These are phyloP conservation scores for Lucinisca nassula DNA, from an alignment of 2,888 invertebrate species.

Conservation along the genomic window DNA sequence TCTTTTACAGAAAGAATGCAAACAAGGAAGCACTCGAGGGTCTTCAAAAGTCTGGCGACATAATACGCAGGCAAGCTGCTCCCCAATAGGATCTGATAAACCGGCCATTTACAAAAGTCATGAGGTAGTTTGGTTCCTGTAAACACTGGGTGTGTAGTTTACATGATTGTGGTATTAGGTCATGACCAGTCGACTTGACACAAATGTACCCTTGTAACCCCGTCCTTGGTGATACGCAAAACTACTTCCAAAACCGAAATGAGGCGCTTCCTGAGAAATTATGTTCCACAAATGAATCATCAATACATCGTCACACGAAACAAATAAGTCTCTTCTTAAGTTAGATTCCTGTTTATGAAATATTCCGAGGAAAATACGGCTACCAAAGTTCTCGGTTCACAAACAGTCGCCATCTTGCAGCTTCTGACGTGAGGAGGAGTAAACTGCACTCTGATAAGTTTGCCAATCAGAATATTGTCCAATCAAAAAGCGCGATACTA, in stretches of 20 bases:
- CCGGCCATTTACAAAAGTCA: constrained; percentile 79
- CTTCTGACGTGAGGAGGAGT: constrained; percentile 70
- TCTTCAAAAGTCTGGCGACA: constrained; percentile 85
- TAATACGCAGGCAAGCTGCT: constrained; percentile 84
- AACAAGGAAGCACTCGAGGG: constrained; percentile 87
- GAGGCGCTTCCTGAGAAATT: constrained; percentile 21
- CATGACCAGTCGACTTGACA: constrained; percentile 51
- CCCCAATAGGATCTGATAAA: constrained; percentile 79
- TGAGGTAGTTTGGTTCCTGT: constrained; percentile 78
- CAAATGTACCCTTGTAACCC: constrained; percentile 20
- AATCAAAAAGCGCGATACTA: constrained; percentile 68
- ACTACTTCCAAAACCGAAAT: neutral
- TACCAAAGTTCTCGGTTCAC: constrained; percentile 46
- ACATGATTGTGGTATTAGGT: constrained; percentile 52
- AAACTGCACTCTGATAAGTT: constrained; percentile 68
- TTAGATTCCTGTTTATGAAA: neutral
- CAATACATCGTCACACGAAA: constrained; percentile 55
- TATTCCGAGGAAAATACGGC: constrained; percentile 18
- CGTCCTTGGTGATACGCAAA: constrained; percentile 52
- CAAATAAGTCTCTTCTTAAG: constrained; percentile 15
- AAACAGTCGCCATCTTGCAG: constrained; percentile 74
- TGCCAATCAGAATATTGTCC: constrained; percentile 73
- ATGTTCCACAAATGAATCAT: constrained; percentile 2
- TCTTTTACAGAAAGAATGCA: constrained; percentile 87
- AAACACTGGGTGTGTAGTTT: constrained; percentile 37